These are phyloP conservation scores for Rhadinocentrus ornatus DNA, from an alignment of 2,797 vertebrate species.

Conservation along the genomic window DNA sequence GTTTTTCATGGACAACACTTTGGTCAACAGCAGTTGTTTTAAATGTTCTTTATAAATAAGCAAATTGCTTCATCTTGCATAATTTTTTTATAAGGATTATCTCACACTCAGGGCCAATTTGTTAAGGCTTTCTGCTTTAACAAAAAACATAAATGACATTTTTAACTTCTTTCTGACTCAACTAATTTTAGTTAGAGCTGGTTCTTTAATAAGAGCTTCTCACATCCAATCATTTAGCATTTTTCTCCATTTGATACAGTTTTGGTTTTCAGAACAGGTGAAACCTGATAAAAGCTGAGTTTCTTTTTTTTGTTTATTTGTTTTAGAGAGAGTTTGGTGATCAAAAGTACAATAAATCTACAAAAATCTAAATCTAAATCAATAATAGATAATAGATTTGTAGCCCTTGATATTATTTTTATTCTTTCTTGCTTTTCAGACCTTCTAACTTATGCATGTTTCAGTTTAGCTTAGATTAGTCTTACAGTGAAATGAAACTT, in stretches of 20 bases:
- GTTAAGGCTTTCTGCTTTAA: background rate
- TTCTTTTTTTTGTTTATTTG: background rate
- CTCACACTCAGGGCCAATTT: background rate
- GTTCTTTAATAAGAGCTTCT: background rate
- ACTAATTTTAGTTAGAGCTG: background rate
- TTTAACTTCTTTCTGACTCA: background rate
- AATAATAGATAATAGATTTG: background rate
- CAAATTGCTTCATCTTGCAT: background rate
- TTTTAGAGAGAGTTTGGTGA: background rate
- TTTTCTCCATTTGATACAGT: background rate
- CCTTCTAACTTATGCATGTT: background rate
- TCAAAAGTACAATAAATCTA: background rate
- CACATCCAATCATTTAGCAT: background rate
- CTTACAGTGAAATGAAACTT: conserved; percentile 11
- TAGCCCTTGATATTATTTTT: background rate
- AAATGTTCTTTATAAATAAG: background rate
- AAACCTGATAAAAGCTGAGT: too few relatives aligned
- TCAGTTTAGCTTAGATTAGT: conserved; percentile 14
- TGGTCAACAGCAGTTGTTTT: background rate
- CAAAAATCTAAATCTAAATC: background rate
- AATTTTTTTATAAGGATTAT: background rate
- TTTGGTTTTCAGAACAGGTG: too few relatives aligned
- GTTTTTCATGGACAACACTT: background rate
- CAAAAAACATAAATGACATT: background rate
- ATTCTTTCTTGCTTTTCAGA: background rate